phyloP scores from a whole-genome alignment of 2,113 vertebrate genomes.

The Heterotilapia buettikoferi region DNA sequence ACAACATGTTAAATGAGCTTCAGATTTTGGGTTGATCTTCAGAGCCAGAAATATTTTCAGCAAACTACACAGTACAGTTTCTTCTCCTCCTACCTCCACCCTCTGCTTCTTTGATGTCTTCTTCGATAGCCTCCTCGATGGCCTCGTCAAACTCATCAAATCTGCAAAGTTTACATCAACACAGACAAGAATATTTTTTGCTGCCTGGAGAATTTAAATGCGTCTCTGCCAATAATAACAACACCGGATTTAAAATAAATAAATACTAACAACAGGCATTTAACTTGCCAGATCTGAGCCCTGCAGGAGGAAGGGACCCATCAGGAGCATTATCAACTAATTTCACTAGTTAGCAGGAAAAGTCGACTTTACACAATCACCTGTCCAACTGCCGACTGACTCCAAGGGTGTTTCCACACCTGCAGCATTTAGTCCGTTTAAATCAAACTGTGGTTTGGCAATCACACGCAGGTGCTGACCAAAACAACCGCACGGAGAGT shows the following conservation, averaged over 20 bases:
- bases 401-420: not conserved
- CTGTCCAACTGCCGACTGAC: not conserved
- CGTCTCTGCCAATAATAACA: not conserved
- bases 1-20: not conserved
- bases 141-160: slow-evolving; percentile 99
- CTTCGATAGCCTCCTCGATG: slow-evolving; percentile 97
- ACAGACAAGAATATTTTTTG: not conserved
- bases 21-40: not conserved
- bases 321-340: too few species aligned
- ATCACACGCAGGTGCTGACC: not conserved
- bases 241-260: not conserved
- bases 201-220: not conserved
- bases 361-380: not conserved
- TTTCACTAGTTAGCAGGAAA: too few species aligned
- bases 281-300: too few species aligned
- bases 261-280: not conserved
- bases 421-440: not conserved
- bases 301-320: too few species aligned
- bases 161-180: slow-evolving; percentile 61
- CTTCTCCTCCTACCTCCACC: slow-evolving; percentile 80
- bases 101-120: slow-evolving; percentile 95
- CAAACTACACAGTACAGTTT: not conserved
- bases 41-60: not conserved
- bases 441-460: not conserved
- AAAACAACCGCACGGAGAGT: not conserved